phyloP scores from a whole-genome alignment of 2,113 vertebrate genomes.

The Cryptotis parvus region DNA sequence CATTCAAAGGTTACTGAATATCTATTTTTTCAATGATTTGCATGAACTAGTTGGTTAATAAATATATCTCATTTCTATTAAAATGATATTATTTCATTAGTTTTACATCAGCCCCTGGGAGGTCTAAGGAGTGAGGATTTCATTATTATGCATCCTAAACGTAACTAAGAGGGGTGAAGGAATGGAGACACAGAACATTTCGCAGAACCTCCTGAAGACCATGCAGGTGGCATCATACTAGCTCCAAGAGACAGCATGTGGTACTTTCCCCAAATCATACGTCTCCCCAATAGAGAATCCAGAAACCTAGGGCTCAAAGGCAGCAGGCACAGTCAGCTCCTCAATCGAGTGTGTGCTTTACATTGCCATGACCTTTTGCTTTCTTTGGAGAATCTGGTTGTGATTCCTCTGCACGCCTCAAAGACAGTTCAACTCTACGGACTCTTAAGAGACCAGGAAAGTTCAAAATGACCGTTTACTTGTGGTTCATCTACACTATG shows the following conservation, averaged over 20 bases:
- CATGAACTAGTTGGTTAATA: slow-evolving; percentile 36
- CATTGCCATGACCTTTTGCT: neutral
- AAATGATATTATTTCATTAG: slow-evolving; percentile 47
- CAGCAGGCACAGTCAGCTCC: neutral
- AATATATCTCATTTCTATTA: slow-evolving; percentile 53
- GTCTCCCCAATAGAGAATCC: neutral
- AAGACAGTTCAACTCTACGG: neutral
- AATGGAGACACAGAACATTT: neutral
- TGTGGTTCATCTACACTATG: too few relatives aligned
- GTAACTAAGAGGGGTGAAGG: neutral
- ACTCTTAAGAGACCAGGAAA: neutral
- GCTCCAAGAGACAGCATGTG: neutral
- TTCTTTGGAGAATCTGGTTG: slow-evolving; percentile 3
- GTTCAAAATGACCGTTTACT: too few relatives aligned
- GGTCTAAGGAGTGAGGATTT: slow-evolving; percentile 9
- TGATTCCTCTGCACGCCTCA: neutral
- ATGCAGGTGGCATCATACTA: neutral
- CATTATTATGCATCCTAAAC: neutral
- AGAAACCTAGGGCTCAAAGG: neutral
- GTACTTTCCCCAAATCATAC: neutral
- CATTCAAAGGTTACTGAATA: slow-evolving; percentile 32
- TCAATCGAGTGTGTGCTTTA: neutral
- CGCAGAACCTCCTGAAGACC: neutral
- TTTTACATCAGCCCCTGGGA: slow-evolving; percentile 17
- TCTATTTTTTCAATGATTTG: slow-evolving; percentile 15